phyloP scores from a whole-genome alignment of 1,140 invertebrate genomes.

The Portunus trituberculatus region DNA sequence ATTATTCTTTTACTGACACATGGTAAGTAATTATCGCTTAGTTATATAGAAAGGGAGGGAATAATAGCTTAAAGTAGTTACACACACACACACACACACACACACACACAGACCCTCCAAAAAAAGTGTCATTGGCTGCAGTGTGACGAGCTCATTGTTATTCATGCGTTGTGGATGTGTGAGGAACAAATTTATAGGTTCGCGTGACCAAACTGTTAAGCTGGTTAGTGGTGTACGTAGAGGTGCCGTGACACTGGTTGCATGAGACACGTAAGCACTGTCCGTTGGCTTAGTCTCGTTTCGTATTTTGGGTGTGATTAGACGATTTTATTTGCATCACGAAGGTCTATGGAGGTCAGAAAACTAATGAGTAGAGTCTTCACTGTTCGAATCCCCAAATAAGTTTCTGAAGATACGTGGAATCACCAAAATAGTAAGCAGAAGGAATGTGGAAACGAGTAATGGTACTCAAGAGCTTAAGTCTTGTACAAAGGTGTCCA shows the following conservation, averaged over 20 bases:
- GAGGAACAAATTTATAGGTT: constrained; percentile 13
- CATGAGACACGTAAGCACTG: neutral
- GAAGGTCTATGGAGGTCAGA: too few species aligned
- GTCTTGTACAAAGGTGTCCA: too few species aligned
- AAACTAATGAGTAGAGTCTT: too few species aligned
- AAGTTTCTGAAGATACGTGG: too few species aligned
- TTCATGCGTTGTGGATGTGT: neutral
- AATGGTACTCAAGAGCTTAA: too few species aligned
- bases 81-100: constrained; percentile 20
- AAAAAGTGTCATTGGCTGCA: neutral
- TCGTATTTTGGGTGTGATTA: neutral
- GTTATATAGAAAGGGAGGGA: too few species aligned
- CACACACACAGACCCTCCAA: neutral
- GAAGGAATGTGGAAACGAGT: too few species aligned
- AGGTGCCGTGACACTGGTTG: neutral
- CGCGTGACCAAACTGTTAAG: neutral
- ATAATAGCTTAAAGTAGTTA: neutral
- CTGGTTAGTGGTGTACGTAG: neutral
- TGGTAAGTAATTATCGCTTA: too few species aligned
- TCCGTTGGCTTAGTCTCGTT: neutral
- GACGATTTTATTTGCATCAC: too few species aligned
- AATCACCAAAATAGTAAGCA: too few species aligned
- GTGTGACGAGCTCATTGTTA: constrained; percentile 22
- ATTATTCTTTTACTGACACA: too few species aligned
- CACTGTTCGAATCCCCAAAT: too few species aligned